phyloP scores from a whole-genome alignment of 2,113 vertebrate species.

The Ptilorrhoa leucosticta region DNA sequence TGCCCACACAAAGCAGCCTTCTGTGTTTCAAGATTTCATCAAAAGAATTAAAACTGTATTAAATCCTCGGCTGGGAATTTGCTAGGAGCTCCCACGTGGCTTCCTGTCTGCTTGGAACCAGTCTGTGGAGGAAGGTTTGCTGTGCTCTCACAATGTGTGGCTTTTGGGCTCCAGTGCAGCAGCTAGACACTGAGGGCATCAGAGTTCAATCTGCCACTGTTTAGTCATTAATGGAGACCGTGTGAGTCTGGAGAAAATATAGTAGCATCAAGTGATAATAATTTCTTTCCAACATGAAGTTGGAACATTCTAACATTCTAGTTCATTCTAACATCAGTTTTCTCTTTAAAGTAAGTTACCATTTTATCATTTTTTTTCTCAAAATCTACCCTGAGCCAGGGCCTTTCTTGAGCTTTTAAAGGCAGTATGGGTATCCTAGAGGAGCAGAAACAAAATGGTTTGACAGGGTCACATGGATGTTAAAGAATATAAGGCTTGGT shows the following conservation, averaged over 20 bases:
- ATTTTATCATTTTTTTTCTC: fast-evolving
- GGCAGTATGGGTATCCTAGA: background rate
- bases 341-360: background rate
- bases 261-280: background rate
- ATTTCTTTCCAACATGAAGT: background rate
- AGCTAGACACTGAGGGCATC: background rate
- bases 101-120: background rate
- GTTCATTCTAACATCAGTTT: background rate
- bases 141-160: fast-evolving
- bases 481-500: background rate
- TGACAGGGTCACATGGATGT: background rate
- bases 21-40: background rate
- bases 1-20: background rate
- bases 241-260: background rate
- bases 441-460: background rate
- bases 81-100: background rate
- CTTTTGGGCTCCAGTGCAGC: background rate
- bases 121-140: background rate
- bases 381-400: background rate
- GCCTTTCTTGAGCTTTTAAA: background rate
- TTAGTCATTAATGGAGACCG: background rate
- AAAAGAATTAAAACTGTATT: background rate
- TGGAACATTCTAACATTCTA: background rate
- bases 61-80: background rate
- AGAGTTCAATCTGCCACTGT: fast-evolving